phyloP scores from a whole-genome alignment of 2,113 vertebrate genomes.

The Pteronura brasiliensis region DNA sequence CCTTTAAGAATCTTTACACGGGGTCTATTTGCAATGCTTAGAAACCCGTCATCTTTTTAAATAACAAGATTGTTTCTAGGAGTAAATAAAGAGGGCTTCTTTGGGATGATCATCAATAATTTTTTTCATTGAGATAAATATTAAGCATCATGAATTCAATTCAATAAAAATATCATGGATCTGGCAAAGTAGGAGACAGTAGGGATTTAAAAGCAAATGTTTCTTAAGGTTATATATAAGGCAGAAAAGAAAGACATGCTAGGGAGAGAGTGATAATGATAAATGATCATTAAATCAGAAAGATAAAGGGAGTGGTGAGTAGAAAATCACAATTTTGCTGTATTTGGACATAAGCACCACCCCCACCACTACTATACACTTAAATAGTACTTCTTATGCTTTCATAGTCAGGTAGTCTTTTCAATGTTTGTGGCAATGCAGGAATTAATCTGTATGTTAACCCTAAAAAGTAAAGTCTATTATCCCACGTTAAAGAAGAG shows the following conservation, averaged over 20 bases:
- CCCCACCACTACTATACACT: neutral
- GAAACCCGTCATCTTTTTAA: slow-evolving; percentile 50
- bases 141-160: slow-evolving; percentile 7
- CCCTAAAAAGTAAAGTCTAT: neutral
- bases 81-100: slow-evolving; percentile 29
- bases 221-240: neutral
- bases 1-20: slow-evolving; percentile 43
- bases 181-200: neutral
- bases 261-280: neutral
- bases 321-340: neutral
- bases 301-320: neutral
- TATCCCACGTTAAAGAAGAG: neutral
- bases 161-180: slow-evolving; percentile 9
- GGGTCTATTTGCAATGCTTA: slow-evolving; percentile 49
- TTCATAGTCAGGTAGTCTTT: neutral
- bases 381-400: neutral
- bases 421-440: too few species aligned
- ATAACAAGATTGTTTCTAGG: slow-evolving; percentile 54
- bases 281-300: neutral
- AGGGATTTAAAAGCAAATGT: slow-evolving; percentile 28
- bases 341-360: neutral
- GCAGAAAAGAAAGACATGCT: neutral
- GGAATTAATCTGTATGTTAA: neutral
- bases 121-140: slow-evolving; percentile 50
- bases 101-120: slow-evolving; percentile 16